These are phyloP conservation scores for Drosophila teissieri DNA, from an alignment of 1,140 invertebrate genomes.

Conservation along the genomic window DNA sequence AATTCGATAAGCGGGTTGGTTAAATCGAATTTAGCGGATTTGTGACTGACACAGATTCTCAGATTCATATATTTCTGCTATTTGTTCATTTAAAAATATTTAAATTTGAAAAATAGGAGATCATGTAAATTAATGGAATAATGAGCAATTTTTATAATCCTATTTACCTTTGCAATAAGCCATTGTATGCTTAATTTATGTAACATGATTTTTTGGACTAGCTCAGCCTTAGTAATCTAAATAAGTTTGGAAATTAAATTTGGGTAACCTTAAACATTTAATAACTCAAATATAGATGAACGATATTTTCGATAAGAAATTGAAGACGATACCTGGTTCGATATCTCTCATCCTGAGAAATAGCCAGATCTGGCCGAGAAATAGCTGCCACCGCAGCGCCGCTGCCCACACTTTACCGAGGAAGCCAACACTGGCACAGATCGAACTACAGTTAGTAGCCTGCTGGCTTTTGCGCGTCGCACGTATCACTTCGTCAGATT, in stretches of 20 bases:
- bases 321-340: not conserved
- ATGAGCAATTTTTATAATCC: too few relatives aligned
- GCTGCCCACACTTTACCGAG: not conserved
- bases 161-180: too few relatives aligned
- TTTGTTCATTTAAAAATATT: too few relatives aligned
- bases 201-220: too few relatives aligned
- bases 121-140: too few relatives aligned
- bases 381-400: not conserved
- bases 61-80: too few relatives aligned
- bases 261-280: not conserved
- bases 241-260: not conserved
- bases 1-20: too few relatives aligned
- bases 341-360: not conserved
- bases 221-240: not conserved
- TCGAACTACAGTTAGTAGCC: constrained; percentile 6
- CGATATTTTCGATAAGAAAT: not conserved
- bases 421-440: not conserved
- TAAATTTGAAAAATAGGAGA: too few relatives aligned
- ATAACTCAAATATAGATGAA: not conserved
- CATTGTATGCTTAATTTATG: too few relatives aligned
- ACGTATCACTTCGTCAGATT: constrained; percentile 2
- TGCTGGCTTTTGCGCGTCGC: constrained; percentile 9
- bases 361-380: not conserved
- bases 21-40: too few relatives aligned
- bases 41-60: too few relatives aligned